Percentiles rank a stretch among this genome's conserved stretches.
These are phyloP conservation scores for Gorsachius magnificus DNA, from an alignment of 2,797 vertebrate species.

Conservation along the genomic window DNA sequence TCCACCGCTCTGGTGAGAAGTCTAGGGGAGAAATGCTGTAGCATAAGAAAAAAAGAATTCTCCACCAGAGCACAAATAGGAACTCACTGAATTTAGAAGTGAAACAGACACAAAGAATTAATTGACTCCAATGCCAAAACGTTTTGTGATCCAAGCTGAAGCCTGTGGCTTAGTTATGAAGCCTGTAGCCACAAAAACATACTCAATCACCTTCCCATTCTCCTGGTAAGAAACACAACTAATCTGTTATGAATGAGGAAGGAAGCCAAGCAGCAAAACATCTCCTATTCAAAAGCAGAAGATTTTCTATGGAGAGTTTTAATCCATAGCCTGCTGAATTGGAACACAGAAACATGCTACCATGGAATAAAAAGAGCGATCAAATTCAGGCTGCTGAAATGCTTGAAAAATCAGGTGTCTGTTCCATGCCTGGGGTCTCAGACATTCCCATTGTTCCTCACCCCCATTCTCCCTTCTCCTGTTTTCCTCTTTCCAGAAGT, in stretches of 20 bases:
- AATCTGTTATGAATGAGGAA: not conserved
- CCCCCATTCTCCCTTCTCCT: not conserved
- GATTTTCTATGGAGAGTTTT: not conserved
- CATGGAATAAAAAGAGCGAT: not conserved
- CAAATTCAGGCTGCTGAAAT: not conserved
- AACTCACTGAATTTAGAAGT: not conserved
- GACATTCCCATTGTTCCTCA: not conserved
- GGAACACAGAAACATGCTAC: not conserved
- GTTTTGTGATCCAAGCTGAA: not conserved
- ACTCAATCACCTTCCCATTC: not conserved
- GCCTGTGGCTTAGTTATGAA: not conserved
- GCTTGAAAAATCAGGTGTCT: not conserved
- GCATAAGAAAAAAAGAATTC: not conserved
- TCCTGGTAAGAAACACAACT: not conserved
- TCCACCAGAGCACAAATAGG: not conserved
- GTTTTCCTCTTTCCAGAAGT: not conserved
- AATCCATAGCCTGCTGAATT: not conserved
- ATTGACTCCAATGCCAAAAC: not conserved
- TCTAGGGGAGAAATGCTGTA: not conserved
- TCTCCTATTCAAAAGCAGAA: not conserved
- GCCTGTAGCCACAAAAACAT: not conserved
- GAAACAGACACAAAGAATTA: not conserved
- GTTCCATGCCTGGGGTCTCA: not conserved
- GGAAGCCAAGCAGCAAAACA: not conserved
- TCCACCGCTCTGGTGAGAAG: not conserved